Conservation (phyloP, 2,113 vertebrate genomes). For the Pteronura brasiliensis region DNA sequence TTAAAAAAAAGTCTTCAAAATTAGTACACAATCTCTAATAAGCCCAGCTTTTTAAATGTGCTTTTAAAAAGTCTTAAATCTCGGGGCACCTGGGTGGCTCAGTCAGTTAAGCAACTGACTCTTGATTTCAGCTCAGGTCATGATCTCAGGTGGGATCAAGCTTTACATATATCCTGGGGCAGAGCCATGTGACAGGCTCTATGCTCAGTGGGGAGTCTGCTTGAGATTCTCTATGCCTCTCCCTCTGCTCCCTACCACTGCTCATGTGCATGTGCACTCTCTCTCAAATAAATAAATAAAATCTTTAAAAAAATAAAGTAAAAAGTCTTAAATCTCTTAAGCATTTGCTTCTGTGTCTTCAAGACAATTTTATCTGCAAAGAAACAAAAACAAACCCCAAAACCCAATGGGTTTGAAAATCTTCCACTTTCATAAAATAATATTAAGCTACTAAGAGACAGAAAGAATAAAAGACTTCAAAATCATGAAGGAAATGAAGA, state of each 20-base stretch:
- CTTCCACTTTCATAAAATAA: conserved; percentile 40
- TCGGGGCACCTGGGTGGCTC: background rate
- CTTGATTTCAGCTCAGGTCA: background rate
- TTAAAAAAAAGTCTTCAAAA: background rate
- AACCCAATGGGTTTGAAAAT: background rate
- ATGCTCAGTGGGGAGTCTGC: background rate
- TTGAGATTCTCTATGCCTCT: background rate
- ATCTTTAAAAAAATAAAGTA: background rate
- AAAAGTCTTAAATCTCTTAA: conserved; percentile 14
- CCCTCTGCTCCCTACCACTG: background rate
- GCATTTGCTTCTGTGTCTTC: conserved; percentile 21
- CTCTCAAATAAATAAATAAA: background rate
- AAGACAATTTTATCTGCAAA: conserved; percentile 3
- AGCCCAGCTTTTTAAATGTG: background rate
- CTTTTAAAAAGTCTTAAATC: background rate
- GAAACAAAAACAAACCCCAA: background rate
- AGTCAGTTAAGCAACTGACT: background rate
- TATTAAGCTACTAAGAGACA: background rate
- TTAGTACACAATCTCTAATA: background rate
- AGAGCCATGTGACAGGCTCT: background rate
- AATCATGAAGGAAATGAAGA: background rate
- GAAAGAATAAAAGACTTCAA: conserved; percentile 22
- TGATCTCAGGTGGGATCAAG: background rate
- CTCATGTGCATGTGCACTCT: background rate
- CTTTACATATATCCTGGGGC: background rate